Conservation (phyloP, 2,113 vertebrate genomes). For the Ramphastos sulfuratus region DNA sequence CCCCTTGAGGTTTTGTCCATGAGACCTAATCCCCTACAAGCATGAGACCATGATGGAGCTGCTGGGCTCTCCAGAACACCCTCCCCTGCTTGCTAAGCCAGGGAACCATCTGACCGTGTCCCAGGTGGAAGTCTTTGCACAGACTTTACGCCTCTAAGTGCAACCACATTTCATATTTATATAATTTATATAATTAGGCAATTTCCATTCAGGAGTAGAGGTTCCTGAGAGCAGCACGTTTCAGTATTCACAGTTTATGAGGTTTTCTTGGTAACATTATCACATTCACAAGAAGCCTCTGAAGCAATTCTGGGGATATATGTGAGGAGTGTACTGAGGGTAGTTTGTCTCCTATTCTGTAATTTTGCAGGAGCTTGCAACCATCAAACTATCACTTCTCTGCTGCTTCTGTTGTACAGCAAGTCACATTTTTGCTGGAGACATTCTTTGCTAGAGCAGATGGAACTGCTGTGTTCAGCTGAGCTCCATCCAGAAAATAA, state of each 20-base stretch:
- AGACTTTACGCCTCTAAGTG: background rate
- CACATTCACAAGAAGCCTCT: background rate
- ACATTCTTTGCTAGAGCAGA: background rate
- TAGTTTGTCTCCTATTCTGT: background rate
- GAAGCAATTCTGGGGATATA: background rate
- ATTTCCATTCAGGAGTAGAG: background rate
- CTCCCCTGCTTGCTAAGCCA: background rate
- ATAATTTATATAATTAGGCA: background rate
- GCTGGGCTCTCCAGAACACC: background rate
- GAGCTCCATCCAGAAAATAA: conserved; percentile 15
- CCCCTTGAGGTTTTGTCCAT: background rate
- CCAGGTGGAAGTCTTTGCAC: background rate
- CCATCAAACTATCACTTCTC: background rate
- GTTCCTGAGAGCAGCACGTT: background rate
- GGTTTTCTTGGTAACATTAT: background rate
- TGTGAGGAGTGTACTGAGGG: background rate
- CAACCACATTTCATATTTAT: background rate
- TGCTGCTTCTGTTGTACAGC: background rate
- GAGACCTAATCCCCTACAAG: background rate
- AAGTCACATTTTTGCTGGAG: background rate
- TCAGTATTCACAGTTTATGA: background rate
- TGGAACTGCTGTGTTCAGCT: background rate
- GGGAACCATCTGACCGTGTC: background rate
- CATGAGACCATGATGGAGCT: background rate
- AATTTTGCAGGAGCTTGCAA: background rate